A percentile compares a stretch with the other conserved stretches of the same genome.
phyloP scores from a whole-genome alignment of 2,113 vertebrate genomes.

The Clarias magur region DNA sequence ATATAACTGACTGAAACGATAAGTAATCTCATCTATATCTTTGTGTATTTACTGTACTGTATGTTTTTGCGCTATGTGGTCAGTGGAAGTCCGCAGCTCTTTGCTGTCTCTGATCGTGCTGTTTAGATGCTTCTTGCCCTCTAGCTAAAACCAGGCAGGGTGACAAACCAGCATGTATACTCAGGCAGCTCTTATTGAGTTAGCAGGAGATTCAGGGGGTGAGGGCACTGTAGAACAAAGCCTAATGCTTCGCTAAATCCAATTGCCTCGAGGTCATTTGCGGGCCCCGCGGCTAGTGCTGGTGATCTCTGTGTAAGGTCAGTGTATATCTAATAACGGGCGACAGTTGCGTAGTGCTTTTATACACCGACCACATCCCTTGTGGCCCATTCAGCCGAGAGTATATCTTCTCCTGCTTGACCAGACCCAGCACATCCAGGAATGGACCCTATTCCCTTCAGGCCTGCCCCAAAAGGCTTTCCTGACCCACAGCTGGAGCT shows the following conservation, averaged over 20 bases:
- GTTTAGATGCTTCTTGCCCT: slow-evolving; percentile 2
- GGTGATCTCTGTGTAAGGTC: slow-evolving; percentile 44
- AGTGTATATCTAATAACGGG: slow-evolving; percentile 49
- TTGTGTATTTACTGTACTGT: background rate
- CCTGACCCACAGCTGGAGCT: slow-evolving; percentile 45
- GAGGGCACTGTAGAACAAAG: slow-evolving; percentile 35
- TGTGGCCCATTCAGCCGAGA: slow-evolving; percentile 32
- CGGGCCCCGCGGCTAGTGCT: slow-evolving; percentile 23
- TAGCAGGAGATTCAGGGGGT: slow-evolving; percentile 41
- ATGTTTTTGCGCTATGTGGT: background rate
- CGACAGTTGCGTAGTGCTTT: slow-evolving; percentile 48
- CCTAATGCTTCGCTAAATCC: slow-evolving; percentile 54
- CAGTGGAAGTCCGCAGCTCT: background rate
- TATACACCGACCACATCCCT: slow-evolving; percentile 36
- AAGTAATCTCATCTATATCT: background rate
- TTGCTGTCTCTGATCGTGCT: background rate
- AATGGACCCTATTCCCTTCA: slow-evolving; percentile 16
- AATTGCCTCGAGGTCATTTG: slow-evolving; percentile 50
- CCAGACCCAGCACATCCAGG: slow-evolving; percentile 19
- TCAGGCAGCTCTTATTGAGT: slow-evolving; percentile 44
- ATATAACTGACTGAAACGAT: background rate
- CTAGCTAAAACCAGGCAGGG: slow-evolving; percentile 25
- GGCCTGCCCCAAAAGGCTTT: slow-evolving; percentile 5
- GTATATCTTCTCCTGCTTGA: slow-evolving; percentile 46
- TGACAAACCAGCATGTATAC: slow-evolving; percentile 40